Evolutionary conservation across 2,888 invertebrate species (phyloP).

Genomic region (Nemapogon koenigi): DNA sequence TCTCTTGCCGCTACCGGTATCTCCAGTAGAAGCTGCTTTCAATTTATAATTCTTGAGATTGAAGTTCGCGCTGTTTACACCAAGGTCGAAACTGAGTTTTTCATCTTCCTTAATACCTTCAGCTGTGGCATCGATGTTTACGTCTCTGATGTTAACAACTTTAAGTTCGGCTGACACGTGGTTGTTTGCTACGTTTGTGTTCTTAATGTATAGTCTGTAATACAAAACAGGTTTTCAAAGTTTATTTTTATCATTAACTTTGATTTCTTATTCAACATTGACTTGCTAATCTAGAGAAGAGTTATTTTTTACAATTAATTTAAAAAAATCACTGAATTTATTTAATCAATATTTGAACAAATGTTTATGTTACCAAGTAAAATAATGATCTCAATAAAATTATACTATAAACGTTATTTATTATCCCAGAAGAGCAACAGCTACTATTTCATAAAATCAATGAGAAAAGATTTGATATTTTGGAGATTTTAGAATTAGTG

Average conservation of each 20-base stretch:
- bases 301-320: no score
- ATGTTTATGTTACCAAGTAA: background rate
- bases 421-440: no score
- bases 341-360: background rate
- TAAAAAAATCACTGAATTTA: no score
- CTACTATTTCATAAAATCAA: no score
- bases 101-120: slow-evolving; percentile 69
- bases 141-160: slow-evolving; percentile 55
- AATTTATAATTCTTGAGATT: slow-evolving; percentile 69
- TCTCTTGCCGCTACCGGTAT: slow-evolving; percentile 64
- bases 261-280: background rate
- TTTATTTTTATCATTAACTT: background rate
- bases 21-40: slow-evolving; percentile 67
- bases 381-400: background rate
- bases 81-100: slow-evolving; percentile 67
- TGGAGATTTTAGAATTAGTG: no score
- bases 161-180: slow-evolving; percentile 66
- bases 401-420: no score
- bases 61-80: slow-evolving; percentile 69
- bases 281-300: background rate
- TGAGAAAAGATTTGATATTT: no score
- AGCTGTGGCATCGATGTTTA: slow-evolving; percentile 57
- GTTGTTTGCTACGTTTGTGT: slow-evolving; percentile 50
- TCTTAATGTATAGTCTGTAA: slow-evolving; percentile 40
- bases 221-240: background rate